Evolutionary conservation across 2,113 vertebrate genomes (phyloP).

Genomic region (Todiramphus saurophagus): DNA sequence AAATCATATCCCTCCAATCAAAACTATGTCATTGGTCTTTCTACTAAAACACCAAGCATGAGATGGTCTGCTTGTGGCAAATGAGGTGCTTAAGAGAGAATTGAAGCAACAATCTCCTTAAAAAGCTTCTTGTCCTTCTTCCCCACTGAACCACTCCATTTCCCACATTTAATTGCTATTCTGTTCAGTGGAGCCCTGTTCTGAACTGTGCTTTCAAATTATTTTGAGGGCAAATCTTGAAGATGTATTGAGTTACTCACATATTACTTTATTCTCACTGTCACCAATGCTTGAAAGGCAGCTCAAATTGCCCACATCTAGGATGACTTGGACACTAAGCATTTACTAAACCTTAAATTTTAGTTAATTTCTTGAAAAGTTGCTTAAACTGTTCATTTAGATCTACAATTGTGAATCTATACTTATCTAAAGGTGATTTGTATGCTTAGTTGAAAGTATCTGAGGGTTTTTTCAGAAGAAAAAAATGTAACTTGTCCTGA

Average conservation of each 20-base stretch:
- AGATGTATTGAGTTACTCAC: neutral
- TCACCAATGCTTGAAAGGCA: neutral
- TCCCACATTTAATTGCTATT: neutral
- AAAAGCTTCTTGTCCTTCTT: neutral
- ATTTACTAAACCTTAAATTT: neutral
- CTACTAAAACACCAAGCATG: neutral
- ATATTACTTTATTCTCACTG: neutral
- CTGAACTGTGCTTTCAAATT: neutral
- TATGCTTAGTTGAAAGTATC: neutral
- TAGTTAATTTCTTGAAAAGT: neutral
- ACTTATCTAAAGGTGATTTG: neutral
- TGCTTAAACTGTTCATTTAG: neutral
- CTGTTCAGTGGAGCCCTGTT: neutral
- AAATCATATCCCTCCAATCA: neutral
- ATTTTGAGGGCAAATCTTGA: neutral
- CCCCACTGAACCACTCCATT: neutral
- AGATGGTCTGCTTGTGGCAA: neutral
- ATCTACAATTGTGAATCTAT: neutral
- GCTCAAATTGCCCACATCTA: neutral
- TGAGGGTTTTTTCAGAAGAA: neutral
- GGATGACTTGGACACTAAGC: neutral
- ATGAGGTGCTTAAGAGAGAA: neutral
- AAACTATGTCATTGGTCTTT: neutral
- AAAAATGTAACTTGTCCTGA: neutral
- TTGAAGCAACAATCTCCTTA: neutral